phyloP scores from a whole-genome alignment of 2,797 vertebrate genomes.

The Cryptoblepharus egeriae region DNA sequence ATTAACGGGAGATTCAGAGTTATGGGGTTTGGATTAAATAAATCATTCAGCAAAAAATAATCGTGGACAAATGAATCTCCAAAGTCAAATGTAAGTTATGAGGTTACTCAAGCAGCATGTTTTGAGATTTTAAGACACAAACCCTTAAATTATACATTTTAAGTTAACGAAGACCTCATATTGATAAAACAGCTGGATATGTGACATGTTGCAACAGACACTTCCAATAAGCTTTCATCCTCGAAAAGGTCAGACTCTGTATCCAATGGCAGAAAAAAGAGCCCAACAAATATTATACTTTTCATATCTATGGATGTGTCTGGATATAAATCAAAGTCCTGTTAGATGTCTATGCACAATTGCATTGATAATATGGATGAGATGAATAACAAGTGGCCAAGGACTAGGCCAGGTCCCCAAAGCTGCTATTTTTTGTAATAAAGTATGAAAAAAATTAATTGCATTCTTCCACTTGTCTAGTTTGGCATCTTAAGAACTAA shows the following conservation, averaged over 20 bases:
- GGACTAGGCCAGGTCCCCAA: too few relatives aligned
- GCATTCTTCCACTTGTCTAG: too few relatives aligned
- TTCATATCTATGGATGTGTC: neutral
- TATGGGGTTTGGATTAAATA: neutral
- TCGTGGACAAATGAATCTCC: slow-evolving; percentile 24
- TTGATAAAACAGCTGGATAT: neutral
- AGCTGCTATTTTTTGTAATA: too few relatives aligned
- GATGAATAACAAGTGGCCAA: too few relatives aligned
- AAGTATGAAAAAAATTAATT: too few relatives aligned
- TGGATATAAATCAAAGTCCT: neutral
- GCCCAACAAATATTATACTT: neutral
- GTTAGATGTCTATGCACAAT: neutral
- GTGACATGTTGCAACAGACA: neutral
- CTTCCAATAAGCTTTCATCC: neutral
- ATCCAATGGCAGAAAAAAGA: too few relatives aligned
- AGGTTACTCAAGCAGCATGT: slow-evolving; percentile 23
- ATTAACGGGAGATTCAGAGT: accelerated
- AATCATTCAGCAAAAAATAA: neutral
- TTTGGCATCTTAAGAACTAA: too few relatives aligned
- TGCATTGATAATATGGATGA: neutral
- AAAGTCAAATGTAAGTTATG: slow-evolving; percentile 32
- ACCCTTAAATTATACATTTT: too few relatives aligned
- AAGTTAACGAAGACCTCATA: accelerated
- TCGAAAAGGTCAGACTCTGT: too few relatives aligned
- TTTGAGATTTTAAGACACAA: accelerated